phyloP scores from a whole-genome alignment of 2,797 vertebrate species.

The Nasua narica region DNA sequence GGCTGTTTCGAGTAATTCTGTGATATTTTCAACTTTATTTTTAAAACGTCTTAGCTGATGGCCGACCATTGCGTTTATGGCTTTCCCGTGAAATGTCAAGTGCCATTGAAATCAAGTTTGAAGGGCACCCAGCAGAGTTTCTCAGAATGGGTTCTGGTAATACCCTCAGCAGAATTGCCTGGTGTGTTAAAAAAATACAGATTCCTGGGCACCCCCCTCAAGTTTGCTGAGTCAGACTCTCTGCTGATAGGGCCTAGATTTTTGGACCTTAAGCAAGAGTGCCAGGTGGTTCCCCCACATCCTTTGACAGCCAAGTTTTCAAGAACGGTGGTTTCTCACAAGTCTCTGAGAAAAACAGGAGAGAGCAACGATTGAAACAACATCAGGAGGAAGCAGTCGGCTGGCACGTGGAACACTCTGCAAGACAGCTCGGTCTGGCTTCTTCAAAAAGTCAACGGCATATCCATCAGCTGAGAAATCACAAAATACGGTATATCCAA shows the following conservation, averaged over 20 bases:
- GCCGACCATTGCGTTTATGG: neutral
- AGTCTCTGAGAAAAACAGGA: neutral
- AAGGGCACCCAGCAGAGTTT: neutral
- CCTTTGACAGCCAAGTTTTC: neutral
- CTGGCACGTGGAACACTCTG: neutral
- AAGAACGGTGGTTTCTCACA: neutral
- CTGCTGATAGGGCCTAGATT: neutral
- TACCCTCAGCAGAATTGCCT: neutral
- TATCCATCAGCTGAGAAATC: neutral
- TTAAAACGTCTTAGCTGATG: neutral
- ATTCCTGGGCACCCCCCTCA: neutral
- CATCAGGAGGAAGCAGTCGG: neutral
- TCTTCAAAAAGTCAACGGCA: neutral
- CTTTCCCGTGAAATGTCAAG: neutral
- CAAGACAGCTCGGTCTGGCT: neutral
- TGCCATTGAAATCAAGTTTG: conserved; percentile 5
- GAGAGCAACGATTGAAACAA: neutral
- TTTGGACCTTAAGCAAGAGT: neutral
- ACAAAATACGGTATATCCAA: neutral
- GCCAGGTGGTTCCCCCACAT: neutral
- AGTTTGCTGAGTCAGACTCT: neutral
- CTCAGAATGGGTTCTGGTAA: neutral
- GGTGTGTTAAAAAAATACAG: neutral
- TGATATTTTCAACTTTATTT: conserved; percentile 5
- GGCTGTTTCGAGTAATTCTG: neutral